A percentile compares a stretch with the other conserved stretches of the same genome.
Evolutionary conservation across 2,888 invertebrate genomes (phyloP).

Genomic region (Eristalis tenax): DNA sequence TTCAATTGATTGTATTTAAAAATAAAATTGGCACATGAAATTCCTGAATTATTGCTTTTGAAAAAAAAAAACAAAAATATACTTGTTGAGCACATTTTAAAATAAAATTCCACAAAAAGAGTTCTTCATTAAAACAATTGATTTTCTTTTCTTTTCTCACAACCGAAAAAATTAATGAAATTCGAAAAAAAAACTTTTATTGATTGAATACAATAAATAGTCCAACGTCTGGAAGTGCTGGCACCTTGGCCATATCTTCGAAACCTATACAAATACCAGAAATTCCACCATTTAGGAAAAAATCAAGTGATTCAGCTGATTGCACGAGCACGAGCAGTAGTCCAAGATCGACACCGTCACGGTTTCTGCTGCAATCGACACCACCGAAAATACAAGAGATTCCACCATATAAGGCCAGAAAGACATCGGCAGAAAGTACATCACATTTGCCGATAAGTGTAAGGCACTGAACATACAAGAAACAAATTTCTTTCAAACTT

Average conservation of each 20-base stretch:
- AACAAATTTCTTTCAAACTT: background rate
- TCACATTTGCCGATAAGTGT: slow-evolving; percentile 79
- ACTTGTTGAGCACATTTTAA: slow-evolving; percentile 39
- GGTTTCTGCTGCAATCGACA: slow-evolving; percentile 73
- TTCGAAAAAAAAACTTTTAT: background rate
- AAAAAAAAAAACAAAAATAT: slow-evolving; percentile 20
- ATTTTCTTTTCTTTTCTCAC: slow-evolving; percentile 47
- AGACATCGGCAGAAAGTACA: slow-evolving; percentile 83
- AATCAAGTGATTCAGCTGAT: slow-evolving; percentile 79
- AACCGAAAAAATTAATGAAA: slow-evolving; percentile 20
- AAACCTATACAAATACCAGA: slow-evolving; percentile 81
- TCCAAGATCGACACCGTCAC: slow-evolving; percentile 76
- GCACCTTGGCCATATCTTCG: slow-evolving; percentile 77
- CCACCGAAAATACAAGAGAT: slow-evolving; percentile 81
- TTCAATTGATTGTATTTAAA: background rate
- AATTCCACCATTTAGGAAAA: slow-evolving; percentile 81
- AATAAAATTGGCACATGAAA: slow-evolving; percentile 48
- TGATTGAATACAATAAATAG: slow-evolving; percentile 65
- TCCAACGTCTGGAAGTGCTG: slow-evolving; percentile 77
- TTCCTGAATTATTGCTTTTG: slow-evolving; percentile 36
- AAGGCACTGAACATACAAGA: slow-evolving; percentile 73
- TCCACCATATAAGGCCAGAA: slow-evolving; percentile 83
- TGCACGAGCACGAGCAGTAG: slow-evolving; percentile 79
- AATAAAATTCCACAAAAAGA: background rate
- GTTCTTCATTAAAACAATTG: slow-evolving; percentile 26